Percentiles rank a stretch among this genome's conserved stretches.
These are phyloP conservation scores for Pissodes strobi DNA, from an alignment of 1,140 invertebrate genomes.

Conservation along the genomic window DNA sequence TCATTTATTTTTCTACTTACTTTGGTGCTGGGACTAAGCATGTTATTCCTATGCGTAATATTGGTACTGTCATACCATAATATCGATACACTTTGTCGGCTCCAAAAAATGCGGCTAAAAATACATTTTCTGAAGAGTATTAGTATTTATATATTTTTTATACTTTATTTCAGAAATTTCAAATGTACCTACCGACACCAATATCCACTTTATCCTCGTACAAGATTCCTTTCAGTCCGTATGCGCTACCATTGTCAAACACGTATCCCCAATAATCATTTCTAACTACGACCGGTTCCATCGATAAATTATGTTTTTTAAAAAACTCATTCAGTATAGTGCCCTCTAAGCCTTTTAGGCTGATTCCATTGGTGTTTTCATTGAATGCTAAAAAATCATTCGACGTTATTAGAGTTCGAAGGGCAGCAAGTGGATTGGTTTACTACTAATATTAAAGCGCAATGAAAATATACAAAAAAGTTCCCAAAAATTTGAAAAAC, in stretches of 20 bases:
- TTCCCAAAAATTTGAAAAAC: too few relatives aligned
- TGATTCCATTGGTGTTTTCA: neutral
- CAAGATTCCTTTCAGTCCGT: conserved; percentile 8
- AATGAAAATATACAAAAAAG: too few relatives aligned
- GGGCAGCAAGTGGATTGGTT: too few relatives aligned
- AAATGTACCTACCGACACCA: neutral
- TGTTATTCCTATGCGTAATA: conserved; percentile 9
- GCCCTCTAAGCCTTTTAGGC: neutral
- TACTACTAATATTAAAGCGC: too few relatives aligned
- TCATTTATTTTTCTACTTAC: neutral
- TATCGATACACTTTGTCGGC: conserved; percentile 13
- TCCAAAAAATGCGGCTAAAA: conserved; percentile 9
- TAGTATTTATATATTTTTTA: too few relatives aligned
- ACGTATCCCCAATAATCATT: conserved; percentile 20
- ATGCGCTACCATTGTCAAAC: conserved; percentile 13
- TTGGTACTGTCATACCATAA: conserved; percentile 7
- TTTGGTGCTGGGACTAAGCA: conserved; percentile 19
- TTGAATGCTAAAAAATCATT: neutral
- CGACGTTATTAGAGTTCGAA: too few relatives aligned
- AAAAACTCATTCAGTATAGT: neutral
- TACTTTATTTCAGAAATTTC: too few relatives aligned
- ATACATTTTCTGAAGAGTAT: too few relatives aligned
- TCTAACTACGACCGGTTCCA: neutral
- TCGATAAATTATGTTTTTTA: conserved; percentile 7
- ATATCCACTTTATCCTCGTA: conserved; percentile 15